Evolutionary conservation across 2,113 vertebrate species (phyloP), one percentile per base, ranked within the genome.

Genomic region (Chlorodrepanis virens): DNA sequence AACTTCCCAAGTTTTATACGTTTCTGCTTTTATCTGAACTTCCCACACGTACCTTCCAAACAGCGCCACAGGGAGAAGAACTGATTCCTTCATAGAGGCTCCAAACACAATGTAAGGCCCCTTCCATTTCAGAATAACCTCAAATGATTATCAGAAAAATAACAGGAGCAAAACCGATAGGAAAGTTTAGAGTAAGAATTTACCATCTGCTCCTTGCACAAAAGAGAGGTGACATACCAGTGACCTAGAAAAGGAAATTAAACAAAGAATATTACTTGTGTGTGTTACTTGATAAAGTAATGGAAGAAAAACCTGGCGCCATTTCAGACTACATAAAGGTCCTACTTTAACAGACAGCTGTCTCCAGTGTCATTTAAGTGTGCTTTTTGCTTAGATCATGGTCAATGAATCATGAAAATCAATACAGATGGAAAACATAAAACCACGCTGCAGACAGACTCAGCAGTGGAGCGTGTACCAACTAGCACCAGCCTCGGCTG

Each of bases 261-360:
- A 95, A 83, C 80, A 89, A 52, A 63, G 95, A 94, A 72, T 83
- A 67, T 76, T 63, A 83, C 89, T 70, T 87, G 70, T 84, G 77
- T 93, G 45, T 59, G 70, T 68, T 92, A 90, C 95, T 79, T 57
- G 68, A 87, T 94, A 81, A 93, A 98, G 90, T 86, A 97, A 96
- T 87, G 95, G 63, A 45, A 84, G 65, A 96, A 97, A 93, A 97
- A 95, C 83, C 96, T 97, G 98, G 98, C 97, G 93, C 98, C 98
- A 94, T 91, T 64, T 96, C 95, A 97, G 96, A 89, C 96, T 91
- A 95, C 97, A 96, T 96, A 97, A 89, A 90, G 63, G 78, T 92
- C 96, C 96, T 95, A 47, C 94, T 89, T 83, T 94, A 98, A 98
- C 90, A 98, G 98, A 98, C 98, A 98, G 98, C 96, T 97, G 98